Evolutionary conservation across 2,888 invertebrate species (phyloP).

Genomic region (Apotomis turbidana): DNA sequence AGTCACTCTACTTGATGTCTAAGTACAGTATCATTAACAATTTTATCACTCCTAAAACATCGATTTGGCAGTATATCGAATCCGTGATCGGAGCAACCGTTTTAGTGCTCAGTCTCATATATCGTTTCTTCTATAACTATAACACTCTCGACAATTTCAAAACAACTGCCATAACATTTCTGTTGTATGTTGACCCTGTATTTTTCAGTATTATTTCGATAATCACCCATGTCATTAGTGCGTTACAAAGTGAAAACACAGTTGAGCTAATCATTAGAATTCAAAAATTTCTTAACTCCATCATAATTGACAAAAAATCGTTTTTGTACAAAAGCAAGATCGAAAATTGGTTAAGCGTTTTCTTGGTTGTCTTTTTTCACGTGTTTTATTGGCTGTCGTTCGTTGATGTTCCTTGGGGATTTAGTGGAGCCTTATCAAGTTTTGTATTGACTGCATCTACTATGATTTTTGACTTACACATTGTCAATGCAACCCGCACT

Average conservation of each 20-base stretch:
- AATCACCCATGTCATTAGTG: not conserved
- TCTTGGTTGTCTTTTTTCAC: not conserved
- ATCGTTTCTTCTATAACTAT: not conserved
- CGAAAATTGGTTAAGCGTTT: not conserved
- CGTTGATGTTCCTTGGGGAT: not conserved
- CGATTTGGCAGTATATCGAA: not conserved
- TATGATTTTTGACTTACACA: not conserved
- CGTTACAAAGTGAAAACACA: not conserved
- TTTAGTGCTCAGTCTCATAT: not conserved
- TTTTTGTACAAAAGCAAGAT: not conserved
- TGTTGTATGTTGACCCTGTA: not conserved
- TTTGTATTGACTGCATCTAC: not conserved
- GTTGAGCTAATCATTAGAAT: conserved; percentile 1
- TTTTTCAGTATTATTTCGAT: not conserved
- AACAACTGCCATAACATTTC: not conserved
- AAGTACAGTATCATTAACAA: not conserved
- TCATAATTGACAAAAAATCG: not conserved
- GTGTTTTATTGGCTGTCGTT: not conserved
- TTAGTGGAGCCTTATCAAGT: not conserved
- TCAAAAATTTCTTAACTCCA: not conserved
- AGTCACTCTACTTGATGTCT: not conserved
- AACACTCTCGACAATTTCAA: not conserved
- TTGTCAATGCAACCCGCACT: not conserved
- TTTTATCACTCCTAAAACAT: not conserved
- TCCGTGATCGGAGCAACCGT: not conserved